Conservation (phyloP, 23 tunicate genomes). For the Trididemnum nubilum region DNA sequence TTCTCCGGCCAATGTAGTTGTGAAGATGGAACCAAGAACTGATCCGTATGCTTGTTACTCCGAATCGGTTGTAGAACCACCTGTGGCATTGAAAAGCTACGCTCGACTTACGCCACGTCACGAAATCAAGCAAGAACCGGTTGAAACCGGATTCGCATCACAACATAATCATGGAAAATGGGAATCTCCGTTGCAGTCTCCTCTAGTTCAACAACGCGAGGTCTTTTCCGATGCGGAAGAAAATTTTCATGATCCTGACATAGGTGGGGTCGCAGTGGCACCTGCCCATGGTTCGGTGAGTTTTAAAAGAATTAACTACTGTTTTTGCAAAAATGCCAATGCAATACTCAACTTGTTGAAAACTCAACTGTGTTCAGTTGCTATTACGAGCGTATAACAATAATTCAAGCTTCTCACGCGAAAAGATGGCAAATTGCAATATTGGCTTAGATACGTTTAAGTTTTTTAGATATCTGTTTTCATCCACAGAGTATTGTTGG, state of each 20-base stretch:
- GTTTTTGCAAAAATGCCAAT: too few relatives aligned
- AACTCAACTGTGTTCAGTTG: too few relatives aligned
- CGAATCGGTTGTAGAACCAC: neutral
- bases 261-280: constrained; percentile 95
- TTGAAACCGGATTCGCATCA: neutral
- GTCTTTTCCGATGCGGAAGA: constrained; percentile 76
- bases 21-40: neutral
- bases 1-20: neutral
- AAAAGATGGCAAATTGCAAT: too few relatives aligned
- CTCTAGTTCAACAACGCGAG: constrained; percentile 9
- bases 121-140: constrained; percentile 9
- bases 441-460: too few relatives aligned
- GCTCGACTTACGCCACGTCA: neutral
- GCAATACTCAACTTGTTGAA: too few relatives aligned
- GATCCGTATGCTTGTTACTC: neutral
- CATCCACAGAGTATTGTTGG: too few relatives aligned
- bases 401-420: too few relatives aligned
- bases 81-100: neutral
- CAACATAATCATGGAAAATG: neutral
- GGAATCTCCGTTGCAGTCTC: neutral
- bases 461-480: too few relatives aligned
- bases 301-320: neutral
- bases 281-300: constrained; percentile 91
- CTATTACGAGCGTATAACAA: too few relatives aligned
- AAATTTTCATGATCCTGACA: constrained; percentile 49